phyloP scores from a whole-genome alignment of 1,140 invertebrate species.

The Sinonovacula constricta region DNA sequence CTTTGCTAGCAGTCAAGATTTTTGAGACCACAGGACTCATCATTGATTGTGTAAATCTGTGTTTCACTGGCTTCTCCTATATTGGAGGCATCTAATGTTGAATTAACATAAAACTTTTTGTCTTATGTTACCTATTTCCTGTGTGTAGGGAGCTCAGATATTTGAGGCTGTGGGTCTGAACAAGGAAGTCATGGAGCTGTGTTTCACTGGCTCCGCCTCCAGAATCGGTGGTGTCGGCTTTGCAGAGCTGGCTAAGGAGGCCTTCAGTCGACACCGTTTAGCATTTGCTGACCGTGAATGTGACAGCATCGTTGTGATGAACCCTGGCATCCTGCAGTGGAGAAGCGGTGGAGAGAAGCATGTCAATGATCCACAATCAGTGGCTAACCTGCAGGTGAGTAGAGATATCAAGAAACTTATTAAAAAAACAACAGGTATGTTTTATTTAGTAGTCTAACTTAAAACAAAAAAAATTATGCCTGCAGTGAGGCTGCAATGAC shows the following conservation, averaged over 20 bases:
- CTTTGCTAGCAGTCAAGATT: too few relatives aligned
- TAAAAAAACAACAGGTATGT: too few relatives aligned
- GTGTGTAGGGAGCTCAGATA: constrained; percentile 93
- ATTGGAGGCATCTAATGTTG: background rate
- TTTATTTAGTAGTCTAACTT: too few relatives aligned
- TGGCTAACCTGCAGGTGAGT: constrained; percentile 84
- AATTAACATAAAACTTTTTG: background rate
- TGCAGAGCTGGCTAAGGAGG: constrained; percentile 92
- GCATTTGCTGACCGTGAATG: constrained; percentile 71
- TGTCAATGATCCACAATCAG: constrained; percentile 96
- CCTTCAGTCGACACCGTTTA: constrained; percentile 70
- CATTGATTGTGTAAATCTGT: too few relatives aligned
- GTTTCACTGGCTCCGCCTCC: constrained; percentile 96
- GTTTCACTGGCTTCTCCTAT: too few relatives aligned
- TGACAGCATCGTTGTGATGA: constrained; percentile 90
- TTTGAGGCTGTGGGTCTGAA: constrained; percentile 98
- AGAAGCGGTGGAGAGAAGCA: constrained; percentile 98
- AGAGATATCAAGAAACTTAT: too few relatives aligned
- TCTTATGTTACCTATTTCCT: constrained; percentile 11
- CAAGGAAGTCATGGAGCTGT: constrained; percentile 95
- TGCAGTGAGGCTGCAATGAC: too few relatives aligned
- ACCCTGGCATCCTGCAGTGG: constrained; percentile 98
- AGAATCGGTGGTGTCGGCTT: constrained; percentile 96
- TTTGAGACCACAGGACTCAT: too few relatives aligned
- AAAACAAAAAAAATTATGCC: too few relatives aligned